Conservation (phyloP, 2,797 vertebrate genomes). For the Phalloptychus januarius region DNA sequence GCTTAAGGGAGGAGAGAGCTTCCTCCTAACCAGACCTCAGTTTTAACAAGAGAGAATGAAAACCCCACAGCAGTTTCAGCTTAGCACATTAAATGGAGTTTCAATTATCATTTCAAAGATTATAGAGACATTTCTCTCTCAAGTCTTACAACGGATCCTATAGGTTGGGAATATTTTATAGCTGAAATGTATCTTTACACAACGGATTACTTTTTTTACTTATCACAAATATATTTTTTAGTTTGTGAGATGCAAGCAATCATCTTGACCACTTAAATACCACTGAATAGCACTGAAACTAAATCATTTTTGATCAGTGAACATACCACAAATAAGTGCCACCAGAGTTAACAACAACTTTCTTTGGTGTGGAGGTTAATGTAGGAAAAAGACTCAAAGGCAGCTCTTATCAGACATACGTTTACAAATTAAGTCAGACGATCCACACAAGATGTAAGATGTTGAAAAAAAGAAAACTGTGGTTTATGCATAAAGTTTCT, state of each 20-base stretch:
- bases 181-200: not conserved
- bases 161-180: not conserved
- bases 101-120: not conserved
- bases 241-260: not conserved
- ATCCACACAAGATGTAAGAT: not conserved
- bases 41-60: slow-evolving; percentile 13
- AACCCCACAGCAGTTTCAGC: not conserved
- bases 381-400: not conserved
- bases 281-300: not conserved
- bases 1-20: slow-evolving; percentile 26
- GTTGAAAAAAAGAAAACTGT: not conserved
- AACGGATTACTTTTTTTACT: not conserved
- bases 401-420: not conserved
- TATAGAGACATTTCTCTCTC: not conserved
- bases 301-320: not conserved
- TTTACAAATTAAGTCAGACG: not conserved
- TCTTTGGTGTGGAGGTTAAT: not conserved
- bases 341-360: not conserved
- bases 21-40: slow-evolving; percentile 11
- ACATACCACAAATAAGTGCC: not conserved
- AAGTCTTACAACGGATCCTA: not conserved
- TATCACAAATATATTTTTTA: not conserved
- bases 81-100: not conserved
- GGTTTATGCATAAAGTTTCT: not conserved
- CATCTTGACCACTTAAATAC: not conserved